A percentile compares a stretch with the other conserved stretches of the same genome.
Conservation (phyloP, 2,797 vertebrate species). For the Oreortyx pictus region DNA sequence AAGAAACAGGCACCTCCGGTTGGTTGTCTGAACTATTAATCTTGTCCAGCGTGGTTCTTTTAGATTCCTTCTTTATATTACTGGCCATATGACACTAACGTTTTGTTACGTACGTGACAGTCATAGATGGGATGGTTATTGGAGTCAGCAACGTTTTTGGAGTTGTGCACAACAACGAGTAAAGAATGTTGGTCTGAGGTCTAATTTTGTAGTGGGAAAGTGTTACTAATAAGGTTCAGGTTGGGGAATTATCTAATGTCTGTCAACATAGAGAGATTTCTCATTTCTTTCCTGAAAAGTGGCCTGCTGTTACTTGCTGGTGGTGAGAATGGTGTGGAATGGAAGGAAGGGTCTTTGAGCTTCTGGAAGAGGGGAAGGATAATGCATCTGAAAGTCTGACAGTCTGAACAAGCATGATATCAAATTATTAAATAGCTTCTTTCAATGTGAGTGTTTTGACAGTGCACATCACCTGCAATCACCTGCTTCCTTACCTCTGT, state of each 20-base stretch:
- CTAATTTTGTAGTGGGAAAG: not conserved
- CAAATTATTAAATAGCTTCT: not conserved
- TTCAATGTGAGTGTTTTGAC: not conserved
- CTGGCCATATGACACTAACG: fast-evolving
- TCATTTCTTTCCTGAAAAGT: not conserved
- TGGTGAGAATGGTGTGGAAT: not conserved
- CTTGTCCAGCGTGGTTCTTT: not conserved
- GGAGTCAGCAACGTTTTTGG: not conserved
- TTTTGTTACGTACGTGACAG: not conserved
- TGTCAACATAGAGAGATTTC: not conserved
- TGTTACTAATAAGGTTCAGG: not conserved
- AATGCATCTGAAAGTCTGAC: not conserved
- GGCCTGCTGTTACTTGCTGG: not conserved
- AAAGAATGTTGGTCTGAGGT: not conserved
- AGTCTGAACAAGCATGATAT: not conserved
- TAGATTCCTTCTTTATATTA: not conserved
- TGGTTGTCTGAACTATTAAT: not conserved
- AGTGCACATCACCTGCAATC: not conserved
- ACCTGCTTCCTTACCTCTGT: not conserved
- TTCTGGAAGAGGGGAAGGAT: not conserved
- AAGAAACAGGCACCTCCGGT: not conserved
- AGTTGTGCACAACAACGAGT: not conserved
- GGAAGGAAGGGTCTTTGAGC: not conserved
- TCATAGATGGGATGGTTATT: not conserved
- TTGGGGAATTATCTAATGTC: not conserved